A percentile compares a stretch with the other conserved stretches of the same genome.
phyloP scores from a whole-genome alignment of 2,797 vertebrate species.

The Falco columbarius region DNA sequence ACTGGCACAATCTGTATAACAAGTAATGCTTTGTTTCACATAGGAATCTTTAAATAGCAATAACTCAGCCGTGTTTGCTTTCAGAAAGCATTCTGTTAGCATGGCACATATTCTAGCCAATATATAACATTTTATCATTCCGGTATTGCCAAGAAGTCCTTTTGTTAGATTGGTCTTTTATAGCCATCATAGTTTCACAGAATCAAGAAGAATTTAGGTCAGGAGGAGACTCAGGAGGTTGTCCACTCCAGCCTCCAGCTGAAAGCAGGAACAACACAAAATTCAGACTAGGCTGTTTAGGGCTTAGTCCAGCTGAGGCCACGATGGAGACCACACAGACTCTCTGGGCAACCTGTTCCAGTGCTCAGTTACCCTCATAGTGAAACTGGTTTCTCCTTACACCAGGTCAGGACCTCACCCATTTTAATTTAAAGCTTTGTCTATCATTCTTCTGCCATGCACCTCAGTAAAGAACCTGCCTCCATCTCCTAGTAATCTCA shows the following conservation, averaged over 20 bases:
- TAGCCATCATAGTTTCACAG: neutral
- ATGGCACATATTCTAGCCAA: neutral
- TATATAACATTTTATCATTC: neutral
- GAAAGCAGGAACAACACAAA: neutral
- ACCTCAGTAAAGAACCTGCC: neutral
- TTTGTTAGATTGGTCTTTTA: neutral
- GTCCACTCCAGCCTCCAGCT: neutral
- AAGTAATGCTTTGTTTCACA: constrained; percentile 18
- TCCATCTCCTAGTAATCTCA: neutral
- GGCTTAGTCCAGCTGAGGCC: neutral
- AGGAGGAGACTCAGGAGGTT: neutral
- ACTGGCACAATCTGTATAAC: neutral
- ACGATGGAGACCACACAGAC: neutral
- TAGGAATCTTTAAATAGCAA: constrained; percentile 14
- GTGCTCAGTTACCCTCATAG: neutral
- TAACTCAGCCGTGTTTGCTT: constrained; percentile 11
- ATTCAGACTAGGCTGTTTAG: neutral
- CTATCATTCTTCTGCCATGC: neutral
- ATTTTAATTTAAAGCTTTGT: neutral
- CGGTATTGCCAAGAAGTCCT: neutral
- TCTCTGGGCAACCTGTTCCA: neutral
- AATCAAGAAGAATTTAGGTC: neutral
- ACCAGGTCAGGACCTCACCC: neutral
- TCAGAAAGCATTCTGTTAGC: neutral
- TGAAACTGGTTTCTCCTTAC: neutral